A percentile compares a stretch with the other conserved stretches of the same genome.
Conservation (phyloP, 2,888 invertebrate species). For the Spisula solida region DNA sequence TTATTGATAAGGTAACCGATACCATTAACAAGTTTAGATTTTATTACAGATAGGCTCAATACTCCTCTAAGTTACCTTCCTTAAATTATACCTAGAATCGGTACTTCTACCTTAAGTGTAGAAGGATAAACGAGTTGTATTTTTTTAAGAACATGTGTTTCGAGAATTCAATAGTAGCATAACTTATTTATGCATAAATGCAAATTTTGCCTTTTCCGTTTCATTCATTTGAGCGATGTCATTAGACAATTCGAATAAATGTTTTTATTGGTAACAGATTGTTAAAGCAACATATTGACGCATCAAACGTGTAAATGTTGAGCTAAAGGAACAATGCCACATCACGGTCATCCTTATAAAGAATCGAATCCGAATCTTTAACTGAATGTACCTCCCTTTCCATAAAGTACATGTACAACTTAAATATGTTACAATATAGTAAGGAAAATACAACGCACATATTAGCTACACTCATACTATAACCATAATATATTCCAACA, state of each 20-base stretch:
- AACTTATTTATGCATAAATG: background rate
- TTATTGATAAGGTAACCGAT: conserved; percentile 26
- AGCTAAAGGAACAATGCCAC: no score
- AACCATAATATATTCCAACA: no score
- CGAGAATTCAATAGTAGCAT: background rate
- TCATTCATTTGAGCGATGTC: background rate
- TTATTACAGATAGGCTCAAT: background rate
- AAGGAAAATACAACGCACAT: no score
- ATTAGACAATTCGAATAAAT: background rate
- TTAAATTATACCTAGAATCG: no score
- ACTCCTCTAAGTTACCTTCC: no score
- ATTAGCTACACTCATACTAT: no score
- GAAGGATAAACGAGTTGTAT: background rate
- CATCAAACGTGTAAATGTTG: background rate
- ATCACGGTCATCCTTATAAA: no score
- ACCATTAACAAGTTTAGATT: background rate
- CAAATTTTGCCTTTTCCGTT: background rate
- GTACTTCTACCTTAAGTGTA: background rate
- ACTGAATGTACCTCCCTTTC: no score
- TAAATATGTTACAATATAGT: no score
- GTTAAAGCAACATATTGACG: background rate
- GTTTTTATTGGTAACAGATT: background rate
- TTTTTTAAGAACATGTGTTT: background rate
- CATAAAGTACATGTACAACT: no score
- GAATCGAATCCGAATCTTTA: no score